Base-by-base conservation (phyloP, 2,113 vertebrate species). In the western clawed frog (Xenopus tropicalis) region DNA sequence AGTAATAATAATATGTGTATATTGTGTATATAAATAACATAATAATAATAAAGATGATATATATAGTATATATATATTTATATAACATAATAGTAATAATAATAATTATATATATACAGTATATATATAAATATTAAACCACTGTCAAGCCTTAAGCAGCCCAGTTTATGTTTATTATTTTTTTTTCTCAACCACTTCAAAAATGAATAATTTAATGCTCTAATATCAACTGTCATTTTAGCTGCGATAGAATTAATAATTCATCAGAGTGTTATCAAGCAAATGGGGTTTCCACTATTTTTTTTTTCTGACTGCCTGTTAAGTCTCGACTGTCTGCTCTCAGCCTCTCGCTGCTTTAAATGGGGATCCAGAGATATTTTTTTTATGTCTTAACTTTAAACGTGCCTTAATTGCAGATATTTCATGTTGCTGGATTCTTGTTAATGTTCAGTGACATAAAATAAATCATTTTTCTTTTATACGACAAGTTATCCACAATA, bases 171-270 rank as follows among this genome's bases (percentile, higher is more conserved):
- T 91, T 89, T 91, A 85, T 82, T 85, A 82, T 83, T 43, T 44
- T 70, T 44, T 70, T 81, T 88, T 88, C 85, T 83, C 82, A 83
- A 67, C 58, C 73, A 69, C 66, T 87, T 88, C 87, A 86, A 85
- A 90, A 91, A 95, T 95, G 90, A 96, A 96, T 96, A 93, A 96
- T 97, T 95, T 82, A 96, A 87, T 88, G 87, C 85, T 89, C 90
- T 94, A 93, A 93, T 92, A 96, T 95, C 93, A 94, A 87, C 87
- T 89, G 88, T 91, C 94, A 95, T 94, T 90, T 94, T 93, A 88
- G 90, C 88, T 91, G 88, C 89, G 88, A 94, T 88, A 90, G 85
- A 90, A 92, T 95, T 90, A 95, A 95, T 96, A 93, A 95, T 97
- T 95, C 90, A 95, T 94, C 85, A 82, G 86, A 84, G 82, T 54